These are phyloP conservation scores for Odontomachus brunneus DNA, from an alignment of 1,140 invertebrate species.

Conservation along the genomic window DNA sequence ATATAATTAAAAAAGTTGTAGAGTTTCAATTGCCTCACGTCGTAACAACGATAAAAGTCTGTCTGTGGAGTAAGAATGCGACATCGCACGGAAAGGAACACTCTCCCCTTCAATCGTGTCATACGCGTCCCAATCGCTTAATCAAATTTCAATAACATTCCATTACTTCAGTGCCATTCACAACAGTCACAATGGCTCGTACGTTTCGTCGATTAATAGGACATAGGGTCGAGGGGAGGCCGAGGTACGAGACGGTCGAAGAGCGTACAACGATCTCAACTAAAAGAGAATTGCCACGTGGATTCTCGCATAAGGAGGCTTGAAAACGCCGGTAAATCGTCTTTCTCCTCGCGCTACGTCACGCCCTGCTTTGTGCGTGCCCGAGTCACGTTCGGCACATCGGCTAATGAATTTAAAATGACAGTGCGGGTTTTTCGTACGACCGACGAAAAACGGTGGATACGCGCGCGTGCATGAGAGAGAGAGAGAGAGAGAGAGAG, in stretches of 20 bases:
- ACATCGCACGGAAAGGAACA: not conserved
- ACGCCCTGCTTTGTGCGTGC: slow-evolving; percentile 62
- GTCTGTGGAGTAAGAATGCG: too few relatives aligned
- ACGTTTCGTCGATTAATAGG: slow-evolving; percentile 17
- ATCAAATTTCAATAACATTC: slow-evolving; percentile 23
- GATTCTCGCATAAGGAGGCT: slow-evolving; percentile 52
- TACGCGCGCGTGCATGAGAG: too few relatives aligned
- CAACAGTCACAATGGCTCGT: slow-evolving; percentile 5
- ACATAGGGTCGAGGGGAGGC: not conserved
- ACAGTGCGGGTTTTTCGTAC: slow-evolving; percentile 72
- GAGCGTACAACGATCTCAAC: not conserved
- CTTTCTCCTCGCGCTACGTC: slow-evolving; percentile 65
- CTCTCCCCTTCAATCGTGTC: not conserved
- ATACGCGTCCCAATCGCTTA: not conserved
- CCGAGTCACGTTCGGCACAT: slow-evolving; percentile 70
- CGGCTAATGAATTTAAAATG: slow-evolving; percentile 81
- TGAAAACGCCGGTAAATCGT: slow-evolving; percentile 72
- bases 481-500: too few relatives aligned
- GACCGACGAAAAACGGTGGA: slow-evolving; percentile 25
- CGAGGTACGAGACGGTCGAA: not conserved
- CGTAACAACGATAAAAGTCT: too few relatives aligned
- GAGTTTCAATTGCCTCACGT: too few relatives aligned
- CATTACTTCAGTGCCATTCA: slow-evolving; percentile 18
- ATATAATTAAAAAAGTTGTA: too few relatives aligned
- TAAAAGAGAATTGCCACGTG: slow-evolving; percentile 36